Percentiles rank a stretch among this genome's conserved stretches.
phyloP scores from a whole-genome alignment of 37 sponge, comb jelly and placozoan genomes.

The Tethya wilhelma region DNA sequence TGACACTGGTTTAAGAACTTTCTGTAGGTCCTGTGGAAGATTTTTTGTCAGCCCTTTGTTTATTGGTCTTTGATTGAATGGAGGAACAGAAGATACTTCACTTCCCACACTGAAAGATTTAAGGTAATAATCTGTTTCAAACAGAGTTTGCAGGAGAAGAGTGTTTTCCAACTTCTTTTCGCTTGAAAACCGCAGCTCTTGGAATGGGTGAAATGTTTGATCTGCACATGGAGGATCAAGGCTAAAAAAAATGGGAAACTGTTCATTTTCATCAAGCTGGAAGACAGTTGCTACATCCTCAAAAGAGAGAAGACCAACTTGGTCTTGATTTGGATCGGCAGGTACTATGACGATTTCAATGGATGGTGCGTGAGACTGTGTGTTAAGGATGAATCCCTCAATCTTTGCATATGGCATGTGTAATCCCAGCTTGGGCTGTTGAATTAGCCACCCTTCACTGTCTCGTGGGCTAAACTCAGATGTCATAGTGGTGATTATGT shows the following conservation, averaged over 20 bases:
- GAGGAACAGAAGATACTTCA: conserved; percentile 64
- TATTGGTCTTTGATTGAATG: conserved; percentile 60
- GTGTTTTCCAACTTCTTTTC: conserved; percentile 19
- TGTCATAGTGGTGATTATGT: conserved; percentile 30
- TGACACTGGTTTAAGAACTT: conserved; percentile 46
- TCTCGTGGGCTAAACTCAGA: conserved; percentile 21
- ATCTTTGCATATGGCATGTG: conserved; percentile 19
- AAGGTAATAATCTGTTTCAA: conserved; percentile 73
- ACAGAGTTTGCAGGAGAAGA: conserved; percentile 57
- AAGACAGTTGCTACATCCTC: conserved; percentile 38
- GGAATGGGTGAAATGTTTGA: conserved; percentile 73
- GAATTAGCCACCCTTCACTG: conserved; percentile 62
- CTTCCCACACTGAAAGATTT: conserved; percentile 76
- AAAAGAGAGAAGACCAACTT: conserved; percentile 30
- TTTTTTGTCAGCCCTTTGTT: conserved; percentile 25
- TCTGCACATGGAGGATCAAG: conserved; percentile 58
- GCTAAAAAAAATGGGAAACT: conserved; percentile 40
- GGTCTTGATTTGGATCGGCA: conserved; percentile 4
- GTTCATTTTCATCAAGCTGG: conserved; percentile 1
- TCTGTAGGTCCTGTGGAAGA: conserved; percentile 46
- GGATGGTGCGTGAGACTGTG: conserved; percentile 12
- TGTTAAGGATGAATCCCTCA: conserved; percentile 32
- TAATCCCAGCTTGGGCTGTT: conserved; percentile 27
- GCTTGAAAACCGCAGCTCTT: conserved; percentile 47
- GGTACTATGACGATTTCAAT: conserved; percentile 26